phyloP scores from a whole-genome alignment of 2,797 vertebrate genomes.

The Heterohyrax brucei region DNA sequence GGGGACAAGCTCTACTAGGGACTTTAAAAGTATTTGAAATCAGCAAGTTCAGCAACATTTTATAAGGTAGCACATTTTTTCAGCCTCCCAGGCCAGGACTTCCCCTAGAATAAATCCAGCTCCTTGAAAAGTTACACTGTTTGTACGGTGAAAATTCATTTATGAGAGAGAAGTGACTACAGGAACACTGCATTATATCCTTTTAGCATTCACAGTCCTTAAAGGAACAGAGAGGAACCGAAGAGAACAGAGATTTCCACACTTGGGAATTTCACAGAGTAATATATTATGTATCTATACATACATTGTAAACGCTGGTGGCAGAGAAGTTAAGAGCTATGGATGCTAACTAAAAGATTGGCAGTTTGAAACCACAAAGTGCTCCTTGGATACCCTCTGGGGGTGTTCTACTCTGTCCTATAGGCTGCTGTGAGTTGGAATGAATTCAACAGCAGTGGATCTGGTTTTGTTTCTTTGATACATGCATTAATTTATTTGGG shows the following conservation, averaged over 20 bases:
- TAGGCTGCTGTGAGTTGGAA: too few species aligned
- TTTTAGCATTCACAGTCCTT: not conserved
- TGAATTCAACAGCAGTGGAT: too few species aligned
- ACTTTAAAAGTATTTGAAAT: not conserved
- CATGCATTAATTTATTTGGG: not conserved
- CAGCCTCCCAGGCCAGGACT: not conserved
- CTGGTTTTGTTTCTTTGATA: not conserved
- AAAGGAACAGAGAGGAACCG: not conserved
- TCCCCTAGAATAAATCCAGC: not conserved
- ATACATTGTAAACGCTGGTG: not conserved
- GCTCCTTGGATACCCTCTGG: too few species aligned
- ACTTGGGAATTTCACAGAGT: constrained; percentile 1
- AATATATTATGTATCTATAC: not conserved
- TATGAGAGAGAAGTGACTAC: not conserved
- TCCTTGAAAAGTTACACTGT: not conserved
- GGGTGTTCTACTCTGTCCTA: too few species aligned
- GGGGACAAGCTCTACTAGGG: not conserved
- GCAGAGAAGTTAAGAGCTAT: too few species aligned
- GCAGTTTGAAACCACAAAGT: too few species aligned
- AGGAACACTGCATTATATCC: not conserved
- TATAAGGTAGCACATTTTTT: not conserved
- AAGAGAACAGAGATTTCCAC: rapidly evolving
- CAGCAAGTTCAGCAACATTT: not conserved
- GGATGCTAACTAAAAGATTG: too few species aligned
- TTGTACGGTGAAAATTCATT: not conserved